Conservation (phyloP, 2,888 invertebrate species). For the Pyrochroa serraticornis region DNA sequence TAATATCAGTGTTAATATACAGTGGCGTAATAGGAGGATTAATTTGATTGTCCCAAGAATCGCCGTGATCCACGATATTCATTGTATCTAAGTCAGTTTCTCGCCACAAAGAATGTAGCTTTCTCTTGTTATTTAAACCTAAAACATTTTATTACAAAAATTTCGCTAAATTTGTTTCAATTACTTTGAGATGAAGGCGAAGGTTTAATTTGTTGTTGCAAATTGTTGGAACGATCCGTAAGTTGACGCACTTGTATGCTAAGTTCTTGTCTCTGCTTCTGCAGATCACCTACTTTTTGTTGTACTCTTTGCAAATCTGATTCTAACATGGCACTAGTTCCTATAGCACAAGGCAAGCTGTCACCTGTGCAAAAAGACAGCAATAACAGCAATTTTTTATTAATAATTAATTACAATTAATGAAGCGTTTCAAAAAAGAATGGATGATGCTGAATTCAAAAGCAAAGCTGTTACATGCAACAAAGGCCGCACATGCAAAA, state of each 20-base stretch:
- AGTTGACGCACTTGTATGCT: slow-evolving; percentile 85
- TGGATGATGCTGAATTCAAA: too few species aligned
- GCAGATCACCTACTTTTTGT: slow-evolving; percentile 82
- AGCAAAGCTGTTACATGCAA: neutral
- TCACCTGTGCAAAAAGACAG: slow-evolving; percentile 47
- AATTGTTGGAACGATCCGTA: slow-evolving; percentile 78
- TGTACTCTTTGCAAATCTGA: slow-evolving; percentile 85
- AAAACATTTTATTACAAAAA: neutral
- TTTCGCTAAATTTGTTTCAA: neutral
- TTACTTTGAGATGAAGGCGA: slow-evolving; percentile 36
- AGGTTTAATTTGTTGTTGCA: slow-evolving; percentile 65
- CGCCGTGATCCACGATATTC: slow-evolving; percentile 74
- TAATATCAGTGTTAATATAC: slow-evolving; percentile 70
- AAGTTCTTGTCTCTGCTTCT: slow-evolving; percentile 83
- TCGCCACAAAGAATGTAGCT: slow-evolving; percentile 76
- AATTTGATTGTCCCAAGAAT: slow-evolving; percentile 53
- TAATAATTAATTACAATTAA: neutral
- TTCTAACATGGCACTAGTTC: slow-evolving; percentile 72
- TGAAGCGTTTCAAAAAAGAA: neutral
- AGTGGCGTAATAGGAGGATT: slow-evolving; percentile 63
- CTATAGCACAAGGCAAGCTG: slow-evolving; percentile 59
- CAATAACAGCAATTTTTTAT: neutral
- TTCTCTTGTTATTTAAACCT: slow-evolving; percentile 59
- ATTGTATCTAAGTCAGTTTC: slow-evolving; percentile 91
- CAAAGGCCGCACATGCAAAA: neutral